Base-by-base conservation (phyloP, 2,888 invertebrate genomes). In the Augochlorella aurata region DNA sequence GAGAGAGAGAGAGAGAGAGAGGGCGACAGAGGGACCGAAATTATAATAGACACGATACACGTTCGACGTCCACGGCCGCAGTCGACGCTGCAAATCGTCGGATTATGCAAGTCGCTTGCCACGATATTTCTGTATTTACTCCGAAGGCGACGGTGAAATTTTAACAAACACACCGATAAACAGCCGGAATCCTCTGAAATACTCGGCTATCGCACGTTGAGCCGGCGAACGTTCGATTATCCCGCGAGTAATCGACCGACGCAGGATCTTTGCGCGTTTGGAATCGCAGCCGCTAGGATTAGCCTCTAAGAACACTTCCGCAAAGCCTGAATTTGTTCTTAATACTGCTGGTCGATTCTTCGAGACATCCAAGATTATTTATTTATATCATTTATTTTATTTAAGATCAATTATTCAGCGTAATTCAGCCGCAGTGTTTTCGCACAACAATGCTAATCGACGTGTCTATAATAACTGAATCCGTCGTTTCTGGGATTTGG, bases 21-120 rank as follows among this genome's bases (percentile, higher is more conserved):
- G 38, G 3, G 38, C 1, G 38, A 38, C 2, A 38, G 38, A 38
- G 38, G 3, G 38, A 5, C 38, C 38, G 38, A 38, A 38, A 38
- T 38, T 38, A 38, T 38, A 38, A 38, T 38, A 38, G 38, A 38
- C 38, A 38, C 38, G 38, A 38, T 38, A 21, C 21, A 14, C 2
- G 16, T 47, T 24, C 24, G 66, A 63, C n/a, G 44, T 21, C 67
- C 50, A 16, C 65, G 29, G 45, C 12, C 7, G 14, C 50, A 63
- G 74, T 8, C 77, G 66, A 54, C 44, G 72, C 45, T 71, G 77
- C 82, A 74, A 82, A 82, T 82, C 79, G 82, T 45, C 63, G 79
- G 77, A 84, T 82, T 77, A 79, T 79, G 76, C 79, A 58, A 71
- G 66, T 58, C 73, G 49, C 38, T 45, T 38, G 44, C 18, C 29